Conservation (phyloP, 2,888 invertebrate species). For the Rhodophaea formosa region DNA sequence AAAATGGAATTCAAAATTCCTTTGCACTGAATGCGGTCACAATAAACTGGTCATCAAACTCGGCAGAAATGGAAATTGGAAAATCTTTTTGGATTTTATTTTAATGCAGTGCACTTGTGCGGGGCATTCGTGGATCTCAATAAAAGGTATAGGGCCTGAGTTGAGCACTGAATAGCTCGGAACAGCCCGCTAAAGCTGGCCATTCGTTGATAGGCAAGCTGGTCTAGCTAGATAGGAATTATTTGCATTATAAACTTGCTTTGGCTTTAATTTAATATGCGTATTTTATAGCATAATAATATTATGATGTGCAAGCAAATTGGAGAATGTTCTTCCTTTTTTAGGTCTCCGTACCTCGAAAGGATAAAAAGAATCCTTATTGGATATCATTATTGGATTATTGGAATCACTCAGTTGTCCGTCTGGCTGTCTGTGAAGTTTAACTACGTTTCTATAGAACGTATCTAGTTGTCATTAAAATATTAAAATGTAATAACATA, state of each 20-base stretch:
- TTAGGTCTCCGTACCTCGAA: too few relatives aligned
- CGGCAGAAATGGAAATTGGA: conserved; percentile 28
- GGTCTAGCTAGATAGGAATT: too few relatives aligned
- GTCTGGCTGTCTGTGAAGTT: too few relatives aligned
- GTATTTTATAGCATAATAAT: background rate
- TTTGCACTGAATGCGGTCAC: conserved; percentile 15
- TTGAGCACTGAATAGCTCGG: conserved; percentile 7
- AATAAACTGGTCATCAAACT: conserved; percentile 26
- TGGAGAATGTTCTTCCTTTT: too few relatives aligned
- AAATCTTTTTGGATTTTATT: conserved; percentile 27
- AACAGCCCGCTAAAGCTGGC: background rate
- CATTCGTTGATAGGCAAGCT: conserved; percentile 1
- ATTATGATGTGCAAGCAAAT: too few relatives aligned
- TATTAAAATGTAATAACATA: too few relatives aligned
- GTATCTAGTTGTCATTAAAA: too few relatives aligned
- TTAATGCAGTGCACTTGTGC: conserved; percentile 17
- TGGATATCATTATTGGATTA: too few relatives aligned
- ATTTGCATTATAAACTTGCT: background rate
- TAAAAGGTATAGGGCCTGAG: conserved; percentile 11
- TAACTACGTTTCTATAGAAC: too few relatives aligned
- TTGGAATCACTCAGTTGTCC: too few relatives aligned
- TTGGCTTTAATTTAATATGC: background rate
- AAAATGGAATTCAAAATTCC: background rate
- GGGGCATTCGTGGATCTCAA: conserved; percentile 15
- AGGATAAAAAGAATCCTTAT: too few relatives aligned